Conservation (phyloP, 2,113 vertebrate species). For the Pycnonotus jocosus region DNA sequence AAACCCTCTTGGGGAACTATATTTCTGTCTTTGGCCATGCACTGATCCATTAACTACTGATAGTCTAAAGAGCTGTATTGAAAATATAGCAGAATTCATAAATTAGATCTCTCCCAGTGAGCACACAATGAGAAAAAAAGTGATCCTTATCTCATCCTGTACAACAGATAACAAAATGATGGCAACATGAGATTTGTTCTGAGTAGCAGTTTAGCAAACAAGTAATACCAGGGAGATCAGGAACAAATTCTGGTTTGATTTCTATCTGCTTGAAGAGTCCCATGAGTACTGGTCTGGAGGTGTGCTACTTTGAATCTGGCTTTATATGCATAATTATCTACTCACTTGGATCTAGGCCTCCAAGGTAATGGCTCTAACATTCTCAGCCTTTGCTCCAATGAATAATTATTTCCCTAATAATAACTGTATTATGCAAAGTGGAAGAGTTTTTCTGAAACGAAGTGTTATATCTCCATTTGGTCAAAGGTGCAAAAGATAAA, state of each 20-base stretch:
- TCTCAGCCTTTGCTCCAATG: background rate
- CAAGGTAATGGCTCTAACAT: background rate
- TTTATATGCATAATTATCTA: background rate
- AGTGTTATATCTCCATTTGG: background rate
- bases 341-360: background rate
- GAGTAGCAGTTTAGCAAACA: background rate
- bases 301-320: background rate
- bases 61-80: background rate
- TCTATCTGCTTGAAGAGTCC: background rate
- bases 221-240: background rate
- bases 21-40: background rate
- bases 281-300: background rate
- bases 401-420: background rate
- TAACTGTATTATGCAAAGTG: background rate
- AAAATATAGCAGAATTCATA: background rate
- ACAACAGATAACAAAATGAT: background rate
- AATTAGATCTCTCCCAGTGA: background rate
- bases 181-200: background rate
- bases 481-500: background rate
- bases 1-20: background rate
- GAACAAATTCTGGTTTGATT: background rate
- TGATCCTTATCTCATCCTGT: background rate
- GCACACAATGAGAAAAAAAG: background rate
- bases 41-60: background rate
- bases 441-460: background rate